phyloP scores from a whole-genome alignment of 2,113 vertebrate genomes.

The Tetraodon nigroviridis region DNA sequence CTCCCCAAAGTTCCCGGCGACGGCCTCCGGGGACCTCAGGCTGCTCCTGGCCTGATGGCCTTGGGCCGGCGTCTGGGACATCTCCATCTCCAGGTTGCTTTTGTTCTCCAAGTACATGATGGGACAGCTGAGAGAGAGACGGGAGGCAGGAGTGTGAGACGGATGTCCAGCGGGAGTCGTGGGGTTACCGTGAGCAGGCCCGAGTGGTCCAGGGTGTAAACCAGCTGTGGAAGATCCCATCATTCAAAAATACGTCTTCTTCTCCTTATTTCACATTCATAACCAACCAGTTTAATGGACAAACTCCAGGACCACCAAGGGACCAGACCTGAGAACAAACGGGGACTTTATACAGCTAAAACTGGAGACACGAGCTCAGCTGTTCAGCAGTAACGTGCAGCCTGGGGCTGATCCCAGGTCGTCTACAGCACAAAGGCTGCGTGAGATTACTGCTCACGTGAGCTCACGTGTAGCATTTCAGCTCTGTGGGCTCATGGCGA shows the following conservation, averaged over 20 bases:
- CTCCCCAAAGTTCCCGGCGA: slow-evolving; percentile 74
- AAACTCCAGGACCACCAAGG: no score
- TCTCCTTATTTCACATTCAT: no score
- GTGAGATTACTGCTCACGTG: slow-evolving; percentile 47
- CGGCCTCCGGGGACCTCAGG: slow-evolving; percentile 55
- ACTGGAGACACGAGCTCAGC: slow-evolving; percentile 8
- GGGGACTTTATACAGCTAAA: no score
- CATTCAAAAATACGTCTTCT: no score
- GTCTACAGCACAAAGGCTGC: slow-evolving; percentile 7
- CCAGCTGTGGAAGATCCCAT: no score
- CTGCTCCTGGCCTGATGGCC: slow-evolving; percentile 59
- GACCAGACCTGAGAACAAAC: no score
- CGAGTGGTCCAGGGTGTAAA: no score
- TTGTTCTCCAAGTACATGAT: slow-evolving; percentile 85
- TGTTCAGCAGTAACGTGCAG: background rate
- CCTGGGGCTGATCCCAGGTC: no score
- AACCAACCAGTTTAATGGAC: no score
- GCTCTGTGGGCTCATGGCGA: background rate
- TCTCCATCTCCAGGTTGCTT: slow-evolving; percentile 78
- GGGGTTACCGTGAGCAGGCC: no score
- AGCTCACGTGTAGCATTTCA: slow-evolving; percentile 27
- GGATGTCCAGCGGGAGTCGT: no score
- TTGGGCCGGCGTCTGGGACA: slow-evolving; percentile 68
- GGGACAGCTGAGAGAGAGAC: background rate
- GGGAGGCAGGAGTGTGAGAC: background rate